Percentiles rank a stretch among this genome's conserved stretches.
These are phyloP conservation scores for Enteromius radiatus DNA, from an alignment of 2,797 vertebrate genomes.

Conservation along the genomic window DNA sequence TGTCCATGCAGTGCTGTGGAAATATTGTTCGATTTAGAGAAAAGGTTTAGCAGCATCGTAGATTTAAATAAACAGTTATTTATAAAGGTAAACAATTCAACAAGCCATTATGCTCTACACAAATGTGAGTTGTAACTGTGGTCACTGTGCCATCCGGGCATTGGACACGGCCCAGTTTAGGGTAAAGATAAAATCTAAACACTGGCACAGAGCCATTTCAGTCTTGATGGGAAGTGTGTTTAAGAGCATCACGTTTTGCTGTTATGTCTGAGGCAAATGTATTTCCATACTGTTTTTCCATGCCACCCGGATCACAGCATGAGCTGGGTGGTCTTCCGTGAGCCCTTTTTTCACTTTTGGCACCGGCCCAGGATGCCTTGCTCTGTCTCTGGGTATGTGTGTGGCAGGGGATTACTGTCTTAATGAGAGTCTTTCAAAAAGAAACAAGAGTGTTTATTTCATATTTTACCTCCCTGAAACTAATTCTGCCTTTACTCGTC, in stretches of 20 bases:
- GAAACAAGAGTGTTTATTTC: constrained; percentile 41
- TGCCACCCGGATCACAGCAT: constrained; percentile 38
- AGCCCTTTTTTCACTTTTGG: constrained; percentile 21
- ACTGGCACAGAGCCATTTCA: constrained; percentile 9
- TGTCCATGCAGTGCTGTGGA: neutral
- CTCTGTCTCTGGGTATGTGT: constrained; percentile 35
- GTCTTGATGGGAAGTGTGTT: constrained; percentile 26
- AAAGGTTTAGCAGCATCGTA: neutral
- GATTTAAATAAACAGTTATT: constrained; percentile 21
- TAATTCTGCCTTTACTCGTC: neutral
- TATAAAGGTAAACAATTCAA: constrained; percentile 1
- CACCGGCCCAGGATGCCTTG: constrained; percentile 31
- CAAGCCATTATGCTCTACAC: neutral
- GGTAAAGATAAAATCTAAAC: constrained; percentile 31
- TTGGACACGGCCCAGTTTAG: constrained; percentile 19
- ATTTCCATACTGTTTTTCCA: constrained; percentile 43
- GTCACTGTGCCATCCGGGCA: neutral
- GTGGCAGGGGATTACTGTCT: constrained; percentile 40
- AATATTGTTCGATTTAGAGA: neutral
- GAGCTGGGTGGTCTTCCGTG: constrained; percentile 53
- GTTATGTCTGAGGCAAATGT: constrained; percentile 47
- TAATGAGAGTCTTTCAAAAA: constrained; percentile 38
- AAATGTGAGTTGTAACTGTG: constrained; percentile 14
- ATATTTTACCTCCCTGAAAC: constrained; percentile 13
- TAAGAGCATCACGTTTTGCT: constrained; percentile 27